These are phyloP conservation scores for Thermophis baileyi DNA, from an alignment of 2,113 vertebrate species.

Conservation along the genomic window DNA sequence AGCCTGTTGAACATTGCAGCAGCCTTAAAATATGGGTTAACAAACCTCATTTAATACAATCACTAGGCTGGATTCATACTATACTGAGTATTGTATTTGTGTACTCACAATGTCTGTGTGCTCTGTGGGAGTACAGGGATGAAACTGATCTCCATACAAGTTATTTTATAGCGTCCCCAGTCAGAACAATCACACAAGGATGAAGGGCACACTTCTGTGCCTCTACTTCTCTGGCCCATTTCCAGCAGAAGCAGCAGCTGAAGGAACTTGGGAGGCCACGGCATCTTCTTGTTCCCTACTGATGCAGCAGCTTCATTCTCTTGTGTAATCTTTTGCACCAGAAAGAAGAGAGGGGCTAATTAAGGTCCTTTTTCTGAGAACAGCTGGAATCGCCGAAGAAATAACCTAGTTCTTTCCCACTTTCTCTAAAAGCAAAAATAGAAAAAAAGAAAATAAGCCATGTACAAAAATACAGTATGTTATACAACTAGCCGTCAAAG, in stretches of 20 bases:
- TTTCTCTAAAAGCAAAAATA: not conserved
- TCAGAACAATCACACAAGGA: constrained; percentile 83
- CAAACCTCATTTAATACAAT: not conserved
- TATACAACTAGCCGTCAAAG: not conserved
- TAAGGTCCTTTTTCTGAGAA: not conserved
- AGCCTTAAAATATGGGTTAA: not conserved
- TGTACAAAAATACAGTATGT: not conserved
- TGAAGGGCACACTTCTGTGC: constrained; percentile 60
- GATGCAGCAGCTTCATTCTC: constrained; percentile 6
- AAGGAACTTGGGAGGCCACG: constrained; percentile 29
- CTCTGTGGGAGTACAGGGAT: constrained; percentile 82
- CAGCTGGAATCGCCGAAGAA: not conserved
- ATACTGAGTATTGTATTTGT: not conserved
- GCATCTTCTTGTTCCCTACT: constrained; percentile 51
- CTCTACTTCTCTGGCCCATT: constrained; percentile 33
- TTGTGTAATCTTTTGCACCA: not conserved
- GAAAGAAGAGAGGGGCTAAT: not conserved
- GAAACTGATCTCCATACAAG: constrained; percentile 78
- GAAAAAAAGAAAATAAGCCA: not conserved
- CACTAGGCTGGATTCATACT: not conserved
- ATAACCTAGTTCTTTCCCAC: not conserved
- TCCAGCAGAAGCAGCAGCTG: constrained; percentile 55
- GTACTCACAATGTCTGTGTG: constrained; percentile 91
- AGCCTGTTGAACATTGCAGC: not conserved
- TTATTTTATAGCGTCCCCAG: constrained; percentile 79